Conservation (phyloP, 2,888 invertebrate species). For the Mythimna albipuncta region DNA sequence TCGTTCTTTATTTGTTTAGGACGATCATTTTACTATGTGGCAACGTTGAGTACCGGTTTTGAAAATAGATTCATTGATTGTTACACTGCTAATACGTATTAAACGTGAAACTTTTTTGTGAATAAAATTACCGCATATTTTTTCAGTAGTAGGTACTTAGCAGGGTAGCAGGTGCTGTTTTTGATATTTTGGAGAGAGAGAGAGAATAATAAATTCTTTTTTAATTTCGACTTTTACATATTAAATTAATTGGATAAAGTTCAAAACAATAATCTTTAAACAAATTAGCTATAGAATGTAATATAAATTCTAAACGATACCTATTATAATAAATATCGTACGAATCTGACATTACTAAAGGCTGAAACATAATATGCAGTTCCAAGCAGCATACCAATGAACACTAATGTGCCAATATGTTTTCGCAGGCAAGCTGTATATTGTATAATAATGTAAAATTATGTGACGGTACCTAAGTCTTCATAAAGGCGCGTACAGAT, state of each 20-base stretch:
- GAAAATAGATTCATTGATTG: conserved; percentile 51
- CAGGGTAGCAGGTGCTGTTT: neutral
- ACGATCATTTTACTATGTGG: conserved; percentile 68
- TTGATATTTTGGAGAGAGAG: neutral
- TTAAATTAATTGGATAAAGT: neutral
- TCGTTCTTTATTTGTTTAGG: conserved; percentile 74
- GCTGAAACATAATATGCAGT: conserved; percentile 17
- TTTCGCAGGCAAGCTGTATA: neutral
- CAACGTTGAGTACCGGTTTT: conserved; percentile 63
- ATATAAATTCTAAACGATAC: neutral
- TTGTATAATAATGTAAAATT: neutral
- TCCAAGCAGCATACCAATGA: conserved; percentile 4
- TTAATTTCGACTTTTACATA: too few relatives aligned
- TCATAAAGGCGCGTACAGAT: neutral
- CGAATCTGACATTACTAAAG: neutral
- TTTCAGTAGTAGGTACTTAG: neutral
- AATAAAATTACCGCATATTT: neutral
- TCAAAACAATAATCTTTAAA: neutral
- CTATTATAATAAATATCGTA: neutral
- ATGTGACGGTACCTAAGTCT: neutral
- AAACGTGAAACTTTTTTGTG: conserved; percentile 31
- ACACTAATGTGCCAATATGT: conserved; percentile 17
- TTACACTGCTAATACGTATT: conserved; percentile 52
- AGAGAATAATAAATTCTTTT: neutral
- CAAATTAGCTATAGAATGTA: neutral